These are phyloP conservation scores for Sisor rabdophorus DNA, from an alignment of 2,113 vertebrate genomes.

Conservation along the genomic window DNA sequence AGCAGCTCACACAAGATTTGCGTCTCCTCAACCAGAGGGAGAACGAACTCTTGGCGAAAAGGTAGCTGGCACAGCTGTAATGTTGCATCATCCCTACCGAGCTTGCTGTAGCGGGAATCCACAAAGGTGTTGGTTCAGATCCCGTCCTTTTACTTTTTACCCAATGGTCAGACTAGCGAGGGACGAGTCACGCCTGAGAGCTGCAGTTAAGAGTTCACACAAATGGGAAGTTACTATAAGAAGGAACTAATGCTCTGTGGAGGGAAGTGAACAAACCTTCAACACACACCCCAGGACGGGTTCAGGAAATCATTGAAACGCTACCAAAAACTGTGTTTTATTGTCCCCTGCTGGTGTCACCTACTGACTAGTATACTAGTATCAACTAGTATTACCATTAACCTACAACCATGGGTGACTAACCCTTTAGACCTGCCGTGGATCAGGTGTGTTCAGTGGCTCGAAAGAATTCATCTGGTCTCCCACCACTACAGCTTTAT, in stretches of 20 bases:
- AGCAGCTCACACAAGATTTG: constrained; percentile 60
- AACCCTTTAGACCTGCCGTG: too few relatives aligned
- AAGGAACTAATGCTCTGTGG: background rate
- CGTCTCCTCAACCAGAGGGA: constrained; percentile 55
- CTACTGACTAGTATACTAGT: too few relatives aligned
- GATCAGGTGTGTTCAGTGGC: too few relatives aligned
- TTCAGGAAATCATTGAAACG: background rate
- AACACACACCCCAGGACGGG: background rate
- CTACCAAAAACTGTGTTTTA: background rate
- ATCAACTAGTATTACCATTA: too few relatives aligned
- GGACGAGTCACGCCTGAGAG: background rate
- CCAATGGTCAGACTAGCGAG: background rate
- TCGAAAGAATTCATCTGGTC: too few relatives aligned
- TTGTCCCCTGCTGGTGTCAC: background rate
- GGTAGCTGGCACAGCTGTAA: background rate
- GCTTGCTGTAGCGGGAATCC: constrained; percentile 9
- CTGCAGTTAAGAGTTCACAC: background rate
- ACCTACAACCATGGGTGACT: too few relatives aligned
- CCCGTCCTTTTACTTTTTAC: background rate
- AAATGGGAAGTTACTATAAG: background rate
- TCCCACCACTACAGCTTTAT: too few relatives aligned
- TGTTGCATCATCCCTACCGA: background rate
- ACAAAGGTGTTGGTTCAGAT: constrained; percentile 2
- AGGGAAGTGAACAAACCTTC: background rate
- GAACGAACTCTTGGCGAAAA: constrained; percentile 1